Percentiles rank a stretch among this genome's conserved stretches.
phyloP scores from a whole-genome alignment of 1,140 invertebrate species.

The Drosophila obscura region DNA sequence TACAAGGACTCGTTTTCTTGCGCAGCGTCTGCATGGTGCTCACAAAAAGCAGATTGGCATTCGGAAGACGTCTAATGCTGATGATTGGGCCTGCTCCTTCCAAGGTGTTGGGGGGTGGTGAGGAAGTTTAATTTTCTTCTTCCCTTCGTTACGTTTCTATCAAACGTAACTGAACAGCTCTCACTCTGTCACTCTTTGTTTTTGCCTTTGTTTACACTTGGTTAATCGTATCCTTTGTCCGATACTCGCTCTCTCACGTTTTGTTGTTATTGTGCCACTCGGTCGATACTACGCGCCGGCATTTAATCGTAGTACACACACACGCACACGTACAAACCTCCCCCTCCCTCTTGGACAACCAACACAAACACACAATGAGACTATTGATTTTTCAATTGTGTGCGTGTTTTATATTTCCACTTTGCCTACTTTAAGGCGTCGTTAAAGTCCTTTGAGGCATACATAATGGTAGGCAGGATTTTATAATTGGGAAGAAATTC shows the following conservation, averaged over 20 bases:
- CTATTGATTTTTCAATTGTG: conserved; percentile 76
- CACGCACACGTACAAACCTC: conserved; percentile 31
- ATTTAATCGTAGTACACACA: conserved; percentile 35
- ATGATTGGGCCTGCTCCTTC: conserved; percentile 42
- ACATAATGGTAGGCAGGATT: not conserved
- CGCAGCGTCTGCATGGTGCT: conserved; percentile 92
- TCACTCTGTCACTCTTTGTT: conserved; percentile 10
- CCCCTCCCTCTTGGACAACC: too few species aligned
- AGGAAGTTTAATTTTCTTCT: conserved; percentile 9
- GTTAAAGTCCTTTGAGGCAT: conserved; percentile 7
- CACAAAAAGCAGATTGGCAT: conserved; percentile 75
- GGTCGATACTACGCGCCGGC: conserved; percentile 62
- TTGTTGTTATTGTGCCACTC: conserved; percentile 57
- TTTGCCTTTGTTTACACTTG: conserved; percentile 50
- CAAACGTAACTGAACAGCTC: not conserved
- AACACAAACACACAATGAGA: conserved; percentile 14
- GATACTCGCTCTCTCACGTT: conserved; percentile 11
- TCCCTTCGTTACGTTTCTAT: conserved; percentile 12
- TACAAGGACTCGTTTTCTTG: conserved; percentile 94
- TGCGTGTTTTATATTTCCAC: conserved; percentile 37
- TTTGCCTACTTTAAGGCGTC: conserved; percentile 69
- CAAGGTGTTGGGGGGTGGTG: conserved; percentile 1
- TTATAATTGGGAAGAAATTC: too few species aligned
- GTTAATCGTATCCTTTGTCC: conserved; percentile 12
- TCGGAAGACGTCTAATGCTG: conserved; percentile 70